Evolutionary conservation across 2,113 vertebrate genomes (phyloP), one percentile per base, ranked within the genome.

Genomic region (Indicator indicator): DNA sequence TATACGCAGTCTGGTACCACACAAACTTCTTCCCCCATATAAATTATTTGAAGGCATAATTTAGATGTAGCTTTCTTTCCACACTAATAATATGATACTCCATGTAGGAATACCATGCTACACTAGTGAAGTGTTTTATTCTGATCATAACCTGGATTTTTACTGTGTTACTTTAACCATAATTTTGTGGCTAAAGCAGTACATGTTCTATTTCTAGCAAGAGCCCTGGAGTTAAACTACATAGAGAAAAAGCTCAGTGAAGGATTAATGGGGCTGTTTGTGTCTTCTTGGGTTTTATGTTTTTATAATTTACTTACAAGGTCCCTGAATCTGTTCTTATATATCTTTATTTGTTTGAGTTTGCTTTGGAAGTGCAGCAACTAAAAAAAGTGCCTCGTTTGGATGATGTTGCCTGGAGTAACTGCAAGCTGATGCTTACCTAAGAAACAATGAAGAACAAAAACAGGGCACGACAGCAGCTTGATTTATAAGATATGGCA

Each of bases 321-420:
- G 30, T 84, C 67, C 36, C 48, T 92, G 84, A 91, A 92, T 59
- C 67, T 89, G 63, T 90, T 96, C 81, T 85, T 89, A 89, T 36
- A 42, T 44, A 72, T 67, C 81, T 89, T 82, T 73, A 16, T 63
- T 84, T 85, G 32, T 84, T 81, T 87, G 81, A 94, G 74, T 89
- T 90, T 93, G 59, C 27, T 89, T 92, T 93, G 92, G 89, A 97
- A 96, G 54, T 48, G 55, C 60, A 92, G 73, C 62, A 71, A 20
- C 32, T 87, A 26, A 46, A 87, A 88, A 93, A 93, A 56, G 18
- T 1, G 1, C 70, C 42, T 40, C 67, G 63, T 79, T 93, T 89
- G 92, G 71, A 85, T 94, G 79, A 71, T 89, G 54, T 92, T 94
- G 94, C 84, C 84, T 83, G n/a, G 46, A 76, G 30, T 89, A 90